These are phyloP conservation scores for Spodoptera exigua DNA, from an alignment of 2,888 invertebrate species.

Conservation along the genomic window DNA sequence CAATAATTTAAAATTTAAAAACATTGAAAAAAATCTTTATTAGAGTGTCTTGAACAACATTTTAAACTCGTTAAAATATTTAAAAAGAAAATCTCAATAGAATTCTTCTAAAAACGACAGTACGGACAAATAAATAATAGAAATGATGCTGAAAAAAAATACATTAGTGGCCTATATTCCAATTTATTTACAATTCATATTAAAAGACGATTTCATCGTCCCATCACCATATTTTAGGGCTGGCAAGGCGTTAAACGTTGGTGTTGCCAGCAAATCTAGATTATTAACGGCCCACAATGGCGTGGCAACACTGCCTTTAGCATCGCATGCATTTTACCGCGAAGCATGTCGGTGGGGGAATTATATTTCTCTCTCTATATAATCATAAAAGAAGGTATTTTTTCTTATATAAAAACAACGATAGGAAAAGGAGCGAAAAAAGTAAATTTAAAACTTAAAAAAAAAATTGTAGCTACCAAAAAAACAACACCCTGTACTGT, in stretches of 20 bases:
- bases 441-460: neutral
- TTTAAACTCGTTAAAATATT: too few relatives aligned
- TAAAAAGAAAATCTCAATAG: too few relatives aligned
- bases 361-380: constrained; percentile 56
- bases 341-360: constrained; percentile 49
- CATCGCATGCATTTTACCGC: constrained; percentile 61
- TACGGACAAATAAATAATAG: constrained; percentile 11
- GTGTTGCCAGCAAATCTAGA: constrained; percentile 42
- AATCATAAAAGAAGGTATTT: constrained; percentile 55
- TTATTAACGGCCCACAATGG: constrained; percentile 35
- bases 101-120: constrained; percentile 12
- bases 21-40: too few relatives aligned
- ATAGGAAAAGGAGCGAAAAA: constrained; percentile 2
- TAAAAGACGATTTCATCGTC: constrained; percentile 23
- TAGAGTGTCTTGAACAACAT: too few relatives aligned
- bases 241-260: constrained; percentile 41
- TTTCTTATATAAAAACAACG: constrained; percentile 13
- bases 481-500: neutral
- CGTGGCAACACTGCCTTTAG: constrained; percentile 59
- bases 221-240: constrained; percentile 63
- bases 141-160: constrained; percentile 60
- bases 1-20: too few relatives aligned
- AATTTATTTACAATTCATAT: constrained; percentile 40
- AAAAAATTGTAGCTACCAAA: neutral
- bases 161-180: constrained; percentile 52